phyloP scores from a whole-genome alignment of 2,888 invertebrate genomes.

The Matsumyia berberina region DNA sequence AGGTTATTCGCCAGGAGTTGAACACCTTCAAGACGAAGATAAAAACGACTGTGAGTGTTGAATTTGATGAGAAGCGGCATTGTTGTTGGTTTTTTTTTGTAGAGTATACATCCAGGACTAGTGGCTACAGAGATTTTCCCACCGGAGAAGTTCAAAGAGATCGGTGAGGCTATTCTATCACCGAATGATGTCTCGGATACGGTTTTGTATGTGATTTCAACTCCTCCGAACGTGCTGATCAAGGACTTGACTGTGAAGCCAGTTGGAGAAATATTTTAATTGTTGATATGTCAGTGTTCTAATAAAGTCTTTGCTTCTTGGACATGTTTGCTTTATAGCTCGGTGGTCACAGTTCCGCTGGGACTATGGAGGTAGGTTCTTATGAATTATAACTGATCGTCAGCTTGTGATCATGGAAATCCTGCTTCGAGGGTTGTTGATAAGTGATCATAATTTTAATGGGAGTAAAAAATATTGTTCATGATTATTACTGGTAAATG shows the following conservation, averaged over 20 bases:
- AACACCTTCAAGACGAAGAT: constrained; percentile 78
- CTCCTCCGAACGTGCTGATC: constrained; percentile 79
- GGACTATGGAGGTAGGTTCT: too few species aligned
- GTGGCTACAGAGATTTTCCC: constrained; percentile 84
- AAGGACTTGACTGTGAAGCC: constrained; percentile 81
- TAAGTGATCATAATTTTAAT: too few species aligned
- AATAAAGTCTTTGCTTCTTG: too few species aligned
- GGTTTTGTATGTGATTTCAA: constrained; percentile 79
- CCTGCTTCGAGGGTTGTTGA: too few species aligned
- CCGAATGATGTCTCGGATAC: constrained; percentile 79
- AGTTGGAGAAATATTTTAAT: constrained; percentile 78
- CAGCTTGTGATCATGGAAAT: too few species aligned
- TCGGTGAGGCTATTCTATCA: constrained; percentile 70
- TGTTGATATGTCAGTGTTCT: not conserved
- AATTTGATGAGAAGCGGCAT: constrained; percentile 69
- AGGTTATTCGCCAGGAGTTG: constrained; percentile 82
- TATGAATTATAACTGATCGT: too few species aligned
- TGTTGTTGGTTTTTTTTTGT: not conserved
- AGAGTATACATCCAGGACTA: constrained; percentile 85
- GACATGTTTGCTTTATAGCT: too few species aligned
- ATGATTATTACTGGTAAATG: too few species aligned
- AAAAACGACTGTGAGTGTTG: constrained; percentile 80
- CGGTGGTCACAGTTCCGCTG: too few species aligned
- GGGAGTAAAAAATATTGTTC: too few species aligned
- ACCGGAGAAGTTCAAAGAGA: constrained; percentile 39